These are phyloP conservation scores for Cassiopea andromeda DNA, from an alignment of 30 jellyfish, hydroid and myxozoan species.

Conservation along the genomic window DNA sequence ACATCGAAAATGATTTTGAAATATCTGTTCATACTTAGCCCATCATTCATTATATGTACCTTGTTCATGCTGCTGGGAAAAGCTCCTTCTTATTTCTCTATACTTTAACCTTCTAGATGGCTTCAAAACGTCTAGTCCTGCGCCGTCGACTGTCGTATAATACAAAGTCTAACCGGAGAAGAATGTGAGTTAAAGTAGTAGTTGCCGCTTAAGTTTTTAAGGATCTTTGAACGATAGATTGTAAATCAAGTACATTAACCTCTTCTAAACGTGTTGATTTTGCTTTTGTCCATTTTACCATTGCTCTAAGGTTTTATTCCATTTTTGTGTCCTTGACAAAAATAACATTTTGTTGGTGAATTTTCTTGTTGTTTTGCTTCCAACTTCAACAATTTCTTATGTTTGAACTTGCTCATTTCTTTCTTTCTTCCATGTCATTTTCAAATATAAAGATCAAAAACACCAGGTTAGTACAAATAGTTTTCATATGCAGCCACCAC, in stretches of 20 bases:
- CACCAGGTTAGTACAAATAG: conserved; percentile 74
- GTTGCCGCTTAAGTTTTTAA: neutral
- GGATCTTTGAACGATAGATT: neutral
- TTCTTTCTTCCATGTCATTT: conserved; percentile 31
- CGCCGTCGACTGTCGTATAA: conserved; percentile 97
- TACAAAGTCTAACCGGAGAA: conserved; percentile 93
- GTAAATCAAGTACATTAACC: no score
- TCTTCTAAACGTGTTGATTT: no score
- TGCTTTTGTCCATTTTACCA: no score
- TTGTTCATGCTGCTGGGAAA: neutral
- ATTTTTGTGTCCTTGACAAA: no score
- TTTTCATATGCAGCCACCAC: neutral
- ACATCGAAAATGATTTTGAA: neutral
- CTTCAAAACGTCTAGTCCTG: conserved; percentile 79
- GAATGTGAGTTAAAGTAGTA: conserved; percentile 73
- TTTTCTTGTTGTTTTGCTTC: no score
- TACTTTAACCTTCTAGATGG: conserved; percentile 75
- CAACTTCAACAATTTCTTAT: no score
- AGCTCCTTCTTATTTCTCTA: neutral
- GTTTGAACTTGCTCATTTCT: neutral
- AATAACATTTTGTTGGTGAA: no score
- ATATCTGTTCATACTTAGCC: neutral
- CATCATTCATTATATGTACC: neutral
- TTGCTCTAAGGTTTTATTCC: no score
- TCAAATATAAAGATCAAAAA: conserved; percentile 75